phyloP scores from a whole-genome alignment of 2,113 vertebrate genomes.

The Murina feae region DNA sequence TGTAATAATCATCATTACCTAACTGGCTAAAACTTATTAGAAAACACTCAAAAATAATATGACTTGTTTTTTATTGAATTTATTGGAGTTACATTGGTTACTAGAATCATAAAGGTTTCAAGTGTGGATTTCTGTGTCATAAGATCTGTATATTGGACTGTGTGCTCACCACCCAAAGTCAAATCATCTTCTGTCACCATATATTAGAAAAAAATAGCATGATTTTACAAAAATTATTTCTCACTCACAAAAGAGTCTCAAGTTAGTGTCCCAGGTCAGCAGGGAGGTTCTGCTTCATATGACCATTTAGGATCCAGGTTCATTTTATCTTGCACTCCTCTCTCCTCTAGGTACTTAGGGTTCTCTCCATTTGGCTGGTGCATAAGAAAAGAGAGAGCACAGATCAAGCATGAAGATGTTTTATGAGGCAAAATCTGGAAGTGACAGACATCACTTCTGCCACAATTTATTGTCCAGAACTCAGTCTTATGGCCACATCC shows the following conservation, averaged over 20 bases:
- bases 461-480: neutral
- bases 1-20: neutral
- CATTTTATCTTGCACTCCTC: neutral
- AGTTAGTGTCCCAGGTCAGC: neutral
- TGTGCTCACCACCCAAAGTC: too few relatives aligned
- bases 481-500: neutral
- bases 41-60: neutral
- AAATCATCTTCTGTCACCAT: too few relatives aligned
- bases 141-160: too few relatives aligned
- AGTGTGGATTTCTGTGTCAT: too few relatives aligned
- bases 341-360: neutral
- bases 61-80: neutral
- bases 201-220: neutral
- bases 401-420: neutral
- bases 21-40: neutral
- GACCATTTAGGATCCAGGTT: neutral
- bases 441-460: neutral
- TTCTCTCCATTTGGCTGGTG: neutral
- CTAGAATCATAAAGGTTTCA: too few relatives aligned
- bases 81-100: too few relatives aligned
- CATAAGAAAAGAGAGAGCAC: neutral
- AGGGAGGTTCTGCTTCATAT: neutral
- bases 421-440: neutral
- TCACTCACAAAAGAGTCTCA: neutral
- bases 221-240: neutral